Evolutionary conservation across 2,797 vertebrate genomes (phyloP), one percentile per base, ranked within the genome.

Genomic region (Sebastes vulpes): DNA sequence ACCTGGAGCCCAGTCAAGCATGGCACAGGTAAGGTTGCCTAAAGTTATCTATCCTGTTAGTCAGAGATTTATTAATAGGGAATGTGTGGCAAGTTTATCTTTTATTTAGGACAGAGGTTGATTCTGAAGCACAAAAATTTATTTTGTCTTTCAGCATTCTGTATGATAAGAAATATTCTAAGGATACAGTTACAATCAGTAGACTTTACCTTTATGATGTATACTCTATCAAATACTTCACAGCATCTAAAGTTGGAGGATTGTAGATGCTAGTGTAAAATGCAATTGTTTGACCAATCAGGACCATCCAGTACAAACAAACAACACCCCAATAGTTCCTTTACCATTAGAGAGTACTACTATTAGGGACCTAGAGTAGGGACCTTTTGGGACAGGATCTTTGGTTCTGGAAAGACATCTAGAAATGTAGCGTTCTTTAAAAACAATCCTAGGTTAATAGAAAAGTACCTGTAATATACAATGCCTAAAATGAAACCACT

Each of bases 1-100:
- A 78, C 94, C 97, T 85, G 95, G 97, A 83, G 88, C 95, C 72
- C 97, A 97, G 35, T 86, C 96, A 88, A 92, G 96, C 50, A 96
- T 97, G 90, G 84, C 87, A 72, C 97, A 96, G 94, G 96, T 96
- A 83, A 83, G 70, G 3, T 5, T 16, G 6, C 42, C 9, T 10
- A 0, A 28, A 65, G 2, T 3, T 16, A 2, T 59, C 16, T 53
- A 18, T 61, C 20, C 9, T 59, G 7, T 64, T 21, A 11, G 10
- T 57, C 14, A 70, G 18, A 54, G 2, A 46, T 23, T 20, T 25
- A 1, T 4, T 2, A 26, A 18, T 50, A 46, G 46, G 31, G 50
- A 16, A 63, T 32, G 25, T 65, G 9, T 32, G n/a, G 2, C 9
- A 60, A 42, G 23, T 57, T 42, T 6, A 10, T 31, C 16, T 54